phyloP scores from a whole-genome alignment of 2,888 invertebrate genomes.

The Ditula angustiorana region DNA sequence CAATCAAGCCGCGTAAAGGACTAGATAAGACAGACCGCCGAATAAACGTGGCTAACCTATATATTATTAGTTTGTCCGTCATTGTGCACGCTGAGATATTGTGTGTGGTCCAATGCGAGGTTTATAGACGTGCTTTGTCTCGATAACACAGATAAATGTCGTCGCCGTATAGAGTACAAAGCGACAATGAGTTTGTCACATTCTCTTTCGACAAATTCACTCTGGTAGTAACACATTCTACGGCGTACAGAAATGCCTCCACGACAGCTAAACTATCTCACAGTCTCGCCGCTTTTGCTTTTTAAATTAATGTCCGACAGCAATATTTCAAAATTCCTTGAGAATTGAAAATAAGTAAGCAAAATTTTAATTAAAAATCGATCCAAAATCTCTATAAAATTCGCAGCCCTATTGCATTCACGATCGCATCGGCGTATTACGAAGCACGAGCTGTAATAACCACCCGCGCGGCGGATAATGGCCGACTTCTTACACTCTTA shows the following conservation, averaged over 20 bases:
- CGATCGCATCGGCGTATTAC: constrained; percentile 83
- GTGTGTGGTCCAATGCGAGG: constrained; percentile 84
- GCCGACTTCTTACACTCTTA: constrained; percentile 85
- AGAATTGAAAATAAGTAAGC: constrained; percentile 57
- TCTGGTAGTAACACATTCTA: constrained; percentile 65
- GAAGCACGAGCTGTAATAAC: constrained; percentile 81
- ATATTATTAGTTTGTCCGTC: constrained; percentile 76
- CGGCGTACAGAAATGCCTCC: constrained; percentile 42
- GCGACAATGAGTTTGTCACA: constrained; percentile 77
- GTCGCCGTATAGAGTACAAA: constrained; percentile 78
- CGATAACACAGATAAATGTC: constrained; percentile 84
- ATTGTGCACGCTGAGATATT: constrained; percentile 77
- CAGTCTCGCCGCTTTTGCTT: constrained; percentile 15
- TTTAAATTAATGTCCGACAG: constrained; percentile 25
- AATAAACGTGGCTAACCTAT: constrained; percentile 72
- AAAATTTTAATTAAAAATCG: constrained; percentile 77
- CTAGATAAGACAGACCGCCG: constrained; percentile 70
- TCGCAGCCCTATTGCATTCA: constrained; percentile 83
- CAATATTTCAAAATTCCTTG: constrained; percentile 44
- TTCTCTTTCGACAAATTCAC: constrained; percentile 78
- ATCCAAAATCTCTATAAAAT: constrained; percentile 78
- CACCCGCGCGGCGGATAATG: constrained; percentile 82
- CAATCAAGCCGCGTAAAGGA: constrained; percentile 68
- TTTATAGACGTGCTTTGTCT: constrained; percentile 83
- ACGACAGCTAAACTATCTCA: constrained; percentile 53